Percentiles rank a stretch among this genome's conserved stretches.
These are phyloP conservation scores for Corythornis vintsioides DNA, from an alignment of 2,113 vertebrate species.

Conservation along the genomic window DNA sequence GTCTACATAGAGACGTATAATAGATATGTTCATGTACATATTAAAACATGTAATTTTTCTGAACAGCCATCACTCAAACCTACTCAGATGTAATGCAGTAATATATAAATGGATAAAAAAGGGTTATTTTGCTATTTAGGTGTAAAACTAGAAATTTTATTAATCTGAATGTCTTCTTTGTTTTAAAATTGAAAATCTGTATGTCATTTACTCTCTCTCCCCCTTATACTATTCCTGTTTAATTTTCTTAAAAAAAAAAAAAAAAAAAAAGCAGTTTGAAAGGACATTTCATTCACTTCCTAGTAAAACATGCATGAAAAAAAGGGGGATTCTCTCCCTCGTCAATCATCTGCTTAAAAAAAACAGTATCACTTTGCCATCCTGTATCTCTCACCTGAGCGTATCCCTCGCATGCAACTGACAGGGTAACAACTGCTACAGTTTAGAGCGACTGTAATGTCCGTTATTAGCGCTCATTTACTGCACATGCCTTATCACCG, in stretches of 20 bases:
- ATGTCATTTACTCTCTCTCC: fast-evolving
- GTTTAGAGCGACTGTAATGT: fast-evolving
- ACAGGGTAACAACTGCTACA: too few species aligned
- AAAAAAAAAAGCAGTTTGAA: neutral
- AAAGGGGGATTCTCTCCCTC: neutral
- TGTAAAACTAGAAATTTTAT: fast-evolving
- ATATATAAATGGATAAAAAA: neutral
- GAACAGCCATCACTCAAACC: neutral
- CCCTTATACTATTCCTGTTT: neutral
- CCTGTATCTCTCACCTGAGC: neutral
- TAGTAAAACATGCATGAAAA: neutral
- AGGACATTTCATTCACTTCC: neutral
- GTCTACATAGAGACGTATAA: neutral
- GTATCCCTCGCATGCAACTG: neutral
- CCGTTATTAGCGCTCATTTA: neutral
- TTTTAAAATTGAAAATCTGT: neutral
- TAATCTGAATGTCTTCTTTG: neutral
- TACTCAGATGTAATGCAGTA: neutral
- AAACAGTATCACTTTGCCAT: neutral
- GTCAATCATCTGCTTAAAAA: neutral
- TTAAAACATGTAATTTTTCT: neutral
- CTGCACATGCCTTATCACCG: fast-evolving
- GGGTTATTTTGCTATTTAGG: neutral
- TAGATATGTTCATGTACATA: neutral
- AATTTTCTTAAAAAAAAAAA: neutral